phyloP scores from a whole-genome alignment of 1,140 invertebrate genomes.

The Zaprionus capensis region DNA sequence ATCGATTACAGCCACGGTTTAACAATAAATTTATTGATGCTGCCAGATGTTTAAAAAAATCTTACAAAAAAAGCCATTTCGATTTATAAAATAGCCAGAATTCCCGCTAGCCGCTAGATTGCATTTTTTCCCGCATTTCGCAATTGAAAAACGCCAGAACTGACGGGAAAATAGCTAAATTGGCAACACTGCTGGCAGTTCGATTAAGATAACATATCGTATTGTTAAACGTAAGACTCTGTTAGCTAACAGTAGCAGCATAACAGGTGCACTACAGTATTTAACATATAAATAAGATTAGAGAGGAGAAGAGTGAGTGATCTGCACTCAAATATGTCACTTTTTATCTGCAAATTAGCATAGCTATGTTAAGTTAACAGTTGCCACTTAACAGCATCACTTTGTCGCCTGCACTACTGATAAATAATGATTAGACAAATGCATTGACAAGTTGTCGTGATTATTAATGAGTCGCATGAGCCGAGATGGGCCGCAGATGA shows the following conservation, averaged over 20 bases:
- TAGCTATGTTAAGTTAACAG: conserved; percentile 14
- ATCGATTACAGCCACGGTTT: too few relatives aligned
- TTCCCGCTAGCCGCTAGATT: too few relatives aligned
- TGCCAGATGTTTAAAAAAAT: too few relatives aligned
- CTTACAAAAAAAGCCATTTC: too few relatives aligned
- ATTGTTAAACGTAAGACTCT: background rate
- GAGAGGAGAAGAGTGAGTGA: background rate
- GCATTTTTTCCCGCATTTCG: too few relatives aligned
- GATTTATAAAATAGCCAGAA: too few relatives aligned
- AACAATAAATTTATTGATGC: too few relatives aligned
- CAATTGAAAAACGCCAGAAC: too few relatives aligned
- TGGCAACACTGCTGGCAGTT: too few relatives aligned
- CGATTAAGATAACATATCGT: background rate
- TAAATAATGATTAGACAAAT: conserved; percentile 41
- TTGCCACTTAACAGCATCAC: conserved; percentile 10
- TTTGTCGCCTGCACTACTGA: conserved; percentile 16
- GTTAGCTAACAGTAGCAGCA: conserved; percentile 7
- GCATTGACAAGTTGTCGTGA: conserved; percentile 49
- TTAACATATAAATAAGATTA: too few relatives aligned
- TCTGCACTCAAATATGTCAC: background rate
- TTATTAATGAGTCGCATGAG: conserved; percentile 29
- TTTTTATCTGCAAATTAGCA: background rate
- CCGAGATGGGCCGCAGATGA: conserved; percentile 22
- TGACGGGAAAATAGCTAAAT: too few relatives aligned
- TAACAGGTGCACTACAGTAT: background rate